These are phyloP conservation scores for Chlorospingus flavigularis DNA, from an alignment of 2,797 vertebrate species.

Conservation along the genomic window DNA sequence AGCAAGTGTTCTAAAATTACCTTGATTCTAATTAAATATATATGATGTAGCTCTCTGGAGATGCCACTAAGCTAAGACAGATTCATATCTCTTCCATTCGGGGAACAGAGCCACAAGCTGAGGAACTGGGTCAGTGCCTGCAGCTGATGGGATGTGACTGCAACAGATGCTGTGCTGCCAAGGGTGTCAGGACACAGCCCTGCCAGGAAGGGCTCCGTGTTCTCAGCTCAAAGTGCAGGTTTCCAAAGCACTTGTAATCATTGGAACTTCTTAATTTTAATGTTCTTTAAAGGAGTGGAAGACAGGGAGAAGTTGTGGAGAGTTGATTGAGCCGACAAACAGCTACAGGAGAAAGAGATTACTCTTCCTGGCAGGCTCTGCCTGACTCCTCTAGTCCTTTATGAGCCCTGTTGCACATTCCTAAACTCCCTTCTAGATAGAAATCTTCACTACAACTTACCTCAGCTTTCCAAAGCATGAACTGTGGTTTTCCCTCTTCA, in stretches of 20 bases:
- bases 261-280: neutral
- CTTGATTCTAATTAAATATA: neutral
- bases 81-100: neutral
- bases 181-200: neutral
- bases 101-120: neutral
- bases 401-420: neutral
- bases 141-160: conserved; percentile 2
- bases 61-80: neutral
- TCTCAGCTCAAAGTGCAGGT: neutral
- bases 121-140: neutral
- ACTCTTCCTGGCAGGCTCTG: neutral
- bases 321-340: neutral
- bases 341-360: neutral
- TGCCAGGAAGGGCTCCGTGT: neutral
- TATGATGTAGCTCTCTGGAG: neutral
- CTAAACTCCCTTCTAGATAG: neutral
- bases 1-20: neutral
- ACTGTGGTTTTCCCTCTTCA: neutral
- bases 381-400: neutral
- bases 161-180: conserved; percentile 22
- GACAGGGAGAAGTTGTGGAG: neutral
- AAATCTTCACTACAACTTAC: neutral
- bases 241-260: neutral
- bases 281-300: neutral
- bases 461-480: neutral